Evolutionary conservation across 2,888 invertebrate genomes (phyloP), one percentile per base, ranked within the genome.

Genomic region (Octonoba sinensis): DNA sequence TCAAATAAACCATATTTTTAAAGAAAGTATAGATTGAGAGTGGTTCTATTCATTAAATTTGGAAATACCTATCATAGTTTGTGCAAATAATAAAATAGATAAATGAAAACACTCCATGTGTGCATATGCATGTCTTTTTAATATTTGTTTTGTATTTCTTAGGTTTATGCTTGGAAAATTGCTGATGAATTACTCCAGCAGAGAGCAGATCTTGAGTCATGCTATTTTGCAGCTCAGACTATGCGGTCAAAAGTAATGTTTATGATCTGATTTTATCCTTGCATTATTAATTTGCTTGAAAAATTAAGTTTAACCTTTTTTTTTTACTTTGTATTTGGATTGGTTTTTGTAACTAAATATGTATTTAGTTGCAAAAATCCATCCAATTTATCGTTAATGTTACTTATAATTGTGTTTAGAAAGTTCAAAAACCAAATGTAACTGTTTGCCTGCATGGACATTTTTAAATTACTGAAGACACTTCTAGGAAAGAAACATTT

Each of bases 221-320:
- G 97, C 89, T 98, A 97, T 88, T 99, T 99, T 90, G 99, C 97
- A 65, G 97, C 99, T 15, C 99, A 99, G 89, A 99, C 99, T 1
- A 96, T 99, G 94, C 92, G 98, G 86, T 94, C 95, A 36, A 99
- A 99, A 91, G 96, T 86, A 76, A 18, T 18, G n/a, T 49, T 18
- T n/a, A 27, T 13, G 44, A 44, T 51, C 0, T 27, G 3, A 56
- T 3, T 6, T 57, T 66, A 11, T 65, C 8, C n/a, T n/a, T 49
- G 8, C 36, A 6, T 36, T 36, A 8, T 6, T 36, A 36, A 11
- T 6, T 36, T 4, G n/a, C 0, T 24, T 24, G 11, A 59, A 16
- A 6, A 18, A 24, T 59, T 36, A 8, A 36, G 11, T 36, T 2
- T 36, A 8, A 36, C 36, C 36, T 36, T 36, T 36, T 8, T 47